Base-by-base conservation (phyloP, 2,113 vertebrate species). In the Gymnogyps californianus region DNA sequence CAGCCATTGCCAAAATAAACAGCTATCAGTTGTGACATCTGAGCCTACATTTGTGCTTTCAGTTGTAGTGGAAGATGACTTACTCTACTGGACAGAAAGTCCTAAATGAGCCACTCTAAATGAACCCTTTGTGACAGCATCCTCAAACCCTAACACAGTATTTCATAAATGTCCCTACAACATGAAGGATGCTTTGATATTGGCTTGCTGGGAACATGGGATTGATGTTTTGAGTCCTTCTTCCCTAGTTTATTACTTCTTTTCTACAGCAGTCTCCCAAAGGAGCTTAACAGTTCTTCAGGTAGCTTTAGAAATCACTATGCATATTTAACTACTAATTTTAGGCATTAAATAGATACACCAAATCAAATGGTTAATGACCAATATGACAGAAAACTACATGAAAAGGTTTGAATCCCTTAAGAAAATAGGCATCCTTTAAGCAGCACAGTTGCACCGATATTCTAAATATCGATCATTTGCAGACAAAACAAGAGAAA, bases 381-480 rank as follows among this genome's bases (percentile, higher is more conserved):
- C 47, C 26, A 95, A 67, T n/a, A 82, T 12, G 36, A 66, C 55
- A 47, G 66, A 89, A 44, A 21, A 64, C 16, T 10, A 9, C 57
- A 83, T 17, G 61, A 49, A 88, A 64, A 67, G 6, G 21, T 57
- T 20, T 46, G 28, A 89, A 83, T 70, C 52, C 40, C 66, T 86
- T 59, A 83, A 77, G 90, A 79, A 89, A 88, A 84, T 25, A n/a
- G 1, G 0, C 36, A 36, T 36, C 54, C 77, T 83, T 42, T n/a
- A 78, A 92, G 75, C 62, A 80, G 32, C 46, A 71, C 32, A 26
- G 58, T 38, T 65, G 24, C 74, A 67, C 18, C 62, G 51, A 82
- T 94, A 80, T 38, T 92, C 83, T 92, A 64, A 62, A 66, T 96
- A 97, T 93, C 85, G 96, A 96, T 92, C 90, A 92, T 78, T 83